Evolutionary conservation across 2,888 invertebrate species (phyloP).

Genomic region (Busseola fusca): DNA sequence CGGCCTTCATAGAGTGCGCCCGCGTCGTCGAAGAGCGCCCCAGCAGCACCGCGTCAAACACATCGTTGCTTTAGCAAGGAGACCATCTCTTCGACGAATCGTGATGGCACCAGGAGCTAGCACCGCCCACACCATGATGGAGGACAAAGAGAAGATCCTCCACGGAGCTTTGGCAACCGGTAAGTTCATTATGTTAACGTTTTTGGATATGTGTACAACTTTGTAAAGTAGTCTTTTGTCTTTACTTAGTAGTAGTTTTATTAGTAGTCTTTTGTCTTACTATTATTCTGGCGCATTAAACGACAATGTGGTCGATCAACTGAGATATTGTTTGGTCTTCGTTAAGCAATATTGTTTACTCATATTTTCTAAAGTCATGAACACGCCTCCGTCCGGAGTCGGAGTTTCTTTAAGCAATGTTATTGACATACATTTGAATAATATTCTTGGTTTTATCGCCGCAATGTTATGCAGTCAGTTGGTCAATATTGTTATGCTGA

Average conservation of each 20-base stretch:
- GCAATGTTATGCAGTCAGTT: slow-evolving; percentile 1
- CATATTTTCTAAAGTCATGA: slow-evolving; percentile 53
- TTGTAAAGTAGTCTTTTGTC: slow-evolving; percentile 52
- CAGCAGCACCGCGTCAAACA: slow-evolving; percentile 81
- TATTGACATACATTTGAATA: slow-evolving; percentile 67
- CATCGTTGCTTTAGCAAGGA: slow-evolving; percentile 82
- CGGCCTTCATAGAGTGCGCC: slow-evolving; percentile 85
- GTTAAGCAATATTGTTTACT: slow-evolving; percentile 38
- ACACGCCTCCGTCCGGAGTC: slow-evolving; percentile 55
- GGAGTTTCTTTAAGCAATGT: slow-evolving; percentile 50
- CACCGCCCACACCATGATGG: slow-evolving; percentile 88
- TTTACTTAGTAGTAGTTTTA: too few species aligned
- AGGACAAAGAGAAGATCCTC: slow-evolving; percentile 86
- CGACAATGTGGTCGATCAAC: slow-evolving; percentile 2
- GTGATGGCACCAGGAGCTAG: slow-evolving; percentile 89
- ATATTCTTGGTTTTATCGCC: slow-evolving; percentile 17
- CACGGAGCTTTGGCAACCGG: slow-evolving; percentile 78
- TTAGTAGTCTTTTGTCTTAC: slow-evolving; percentile 52
- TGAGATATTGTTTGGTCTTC: slow-evolving; percentile 57
- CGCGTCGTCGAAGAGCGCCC: slow-evolving; percentile 81
- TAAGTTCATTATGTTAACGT: slow-evolving; percentile 63
- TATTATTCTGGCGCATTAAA: slow-evolving; percentile 17
- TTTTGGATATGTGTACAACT: slow-evolving; percentile 46
- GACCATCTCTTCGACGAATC: slow-evolving; percentile 84
- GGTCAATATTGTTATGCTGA: slow-evolving; percentile 10